phyloP scores from a whole-genome alignment of 2,888 invertebrate species.

The Tuberolachnus salignus region DNA sequence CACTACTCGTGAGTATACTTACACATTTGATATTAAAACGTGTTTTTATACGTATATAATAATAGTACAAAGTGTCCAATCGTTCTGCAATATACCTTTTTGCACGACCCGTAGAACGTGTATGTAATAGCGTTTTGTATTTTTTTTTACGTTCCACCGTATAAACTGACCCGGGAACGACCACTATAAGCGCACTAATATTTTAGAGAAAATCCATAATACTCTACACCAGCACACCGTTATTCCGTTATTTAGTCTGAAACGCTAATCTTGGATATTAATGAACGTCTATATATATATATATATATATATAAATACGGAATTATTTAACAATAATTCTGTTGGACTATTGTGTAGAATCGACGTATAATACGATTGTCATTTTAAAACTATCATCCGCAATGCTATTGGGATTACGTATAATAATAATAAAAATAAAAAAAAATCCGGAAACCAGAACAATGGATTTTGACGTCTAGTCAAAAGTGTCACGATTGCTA shows the following conservation, averaged over 20 bases:
- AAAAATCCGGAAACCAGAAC: conserved; percentile 9
- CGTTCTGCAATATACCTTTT: too few relatives aligned
- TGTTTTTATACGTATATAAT: too few relatives aligned
- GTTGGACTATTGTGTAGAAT: conserved; percentile 9
- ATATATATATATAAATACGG: too few relatives aligned
- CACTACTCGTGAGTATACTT: too few relatives aligned
- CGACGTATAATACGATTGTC: neutral
- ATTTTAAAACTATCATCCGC: conserved; percentile 17
- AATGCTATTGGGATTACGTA: neutral
- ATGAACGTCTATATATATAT: too few relatives aligned
- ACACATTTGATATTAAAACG: too few relatives aligned
- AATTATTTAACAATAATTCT: conserved; percentile 28
- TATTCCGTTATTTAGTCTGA: neutral
- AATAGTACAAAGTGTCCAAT: too few relatives aligned
- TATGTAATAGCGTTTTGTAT: too few relatives aligned
- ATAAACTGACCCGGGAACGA: too few relatives aligned
- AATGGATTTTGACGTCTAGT: conserved; percentile 42
- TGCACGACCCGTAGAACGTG: too few relatives aligned
- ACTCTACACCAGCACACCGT: neutral
- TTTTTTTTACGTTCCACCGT: too few relatives aligned
- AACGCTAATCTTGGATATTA: conserved; percentile 29
- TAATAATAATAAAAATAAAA: neutral
- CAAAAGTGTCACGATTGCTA: conserved; percentile 25
- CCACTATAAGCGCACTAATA: neutral
- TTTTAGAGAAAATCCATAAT: neutral